Evolutionary conservation across 2,113 vertebrate species (phyloP).

Genomic region (Melospiza georgiana): DNA sequence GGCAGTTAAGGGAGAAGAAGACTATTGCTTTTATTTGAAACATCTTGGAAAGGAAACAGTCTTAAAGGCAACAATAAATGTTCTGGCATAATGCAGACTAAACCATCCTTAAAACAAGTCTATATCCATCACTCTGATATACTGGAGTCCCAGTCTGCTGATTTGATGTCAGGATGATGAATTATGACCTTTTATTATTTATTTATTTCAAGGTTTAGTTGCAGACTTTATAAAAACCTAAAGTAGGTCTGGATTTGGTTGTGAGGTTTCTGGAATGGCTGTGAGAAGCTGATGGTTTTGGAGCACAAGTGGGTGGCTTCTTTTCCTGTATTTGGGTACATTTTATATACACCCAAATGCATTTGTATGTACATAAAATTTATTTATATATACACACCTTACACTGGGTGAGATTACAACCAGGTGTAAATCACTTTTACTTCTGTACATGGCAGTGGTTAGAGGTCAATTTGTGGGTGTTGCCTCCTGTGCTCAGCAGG

Average conservation of each 20-base stretch:
- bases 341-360: not conserved
- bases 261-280: not conserved
- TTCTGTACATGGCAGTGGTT: not conserved
- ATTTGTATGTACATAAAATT: not conserved
- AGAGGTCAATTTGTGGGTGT: not conserved
- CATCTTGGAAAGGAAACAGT: not conserved
- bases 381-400: not conserved
- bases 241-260: not conserved
- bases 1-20: not conserved
- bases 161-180: conserved; percentile 66
- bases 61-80: conserved; percentile 34
- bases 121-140: conserved; percentile 54
- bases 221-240: conserved; percentile 48
- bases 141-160: conserved; percentile 58
- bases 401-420: not conserved
- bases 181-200: conserved; percentile 55
- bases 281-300: not conserved
- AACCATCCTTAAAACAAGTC: conserved; percentile 45
- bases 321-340: not conserved
- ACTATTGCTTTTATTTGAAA: not conserved
- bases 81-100: conserved; percentile 41
- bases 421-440: not conserved
- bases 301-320: not conserved
- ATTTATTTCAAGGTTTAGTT: conserved; percentile 57
- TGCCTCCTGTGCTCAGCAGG: not conserved